Conservation (phyloP, 2,113 vertebrate species). For the Neotoma lepida region DNA sequence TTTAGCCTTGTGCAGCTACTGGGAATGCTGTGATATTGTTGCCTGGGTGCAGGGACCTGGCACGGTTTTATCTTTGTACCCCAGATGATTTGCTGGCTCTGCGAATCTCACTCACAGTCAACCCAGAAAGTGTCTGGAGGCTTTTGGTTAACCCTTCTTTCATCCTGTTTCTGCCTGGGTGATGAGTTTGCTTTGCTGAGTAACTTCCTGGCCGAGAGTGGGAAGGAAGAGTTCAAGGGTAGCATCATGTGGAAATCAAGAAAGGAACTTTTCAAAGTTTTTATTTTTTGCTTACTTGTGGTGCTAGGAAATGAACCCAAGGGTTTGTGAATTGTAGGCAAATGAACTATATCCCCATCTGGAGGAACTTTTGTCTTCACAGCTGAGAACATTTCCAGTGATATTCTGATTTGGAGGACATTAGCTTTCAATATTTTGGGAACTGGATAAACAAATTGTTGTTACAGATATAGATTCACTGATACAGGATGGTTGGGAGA, state of each 20-base stretch:
- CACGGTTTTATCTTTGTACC: neutral
- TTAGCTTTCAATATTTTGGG: constrained; percentile 38
- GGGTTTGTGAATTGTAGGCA: neutral
- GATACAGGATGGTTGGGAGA: neutral
- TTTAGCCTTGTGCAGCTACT: constrained; percentile 2
- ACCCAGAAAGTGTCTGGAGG: neutral
- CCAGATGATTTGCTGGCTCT: constrained; percentile 1
- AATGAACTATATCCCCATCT: neutral
- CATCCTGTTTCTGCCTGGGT: neutral
- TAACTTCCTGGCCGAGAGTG: constrained; percentile 43
- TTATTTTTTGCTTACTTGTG: neutral
- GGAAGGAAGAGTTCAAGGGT: constrained; percentile 16
- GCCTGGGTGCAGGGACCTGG: neutral
- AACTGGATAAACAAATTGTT: constrained; percentile 19
- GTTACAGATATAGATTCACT: no score
- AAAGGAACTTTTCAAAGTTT: neutral
- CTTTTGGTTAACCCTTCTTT: neutral
- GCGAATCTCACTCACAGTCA: neutral
- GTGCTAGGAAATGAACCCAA: neutral
- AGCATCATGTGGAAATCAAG: constrained; percentile 51
- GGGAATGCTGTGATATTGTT: neutral
- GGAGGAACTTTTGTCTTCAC: neutral
- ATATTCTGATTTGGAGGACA: constrained; percentile 29
- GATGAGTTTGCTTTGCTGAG: constrained; percentile 25
- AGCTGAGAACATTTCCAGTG: neutral